These are phyloP conservation scores for Frieseomelitta varia DNA, from an alignment of 1,140 invertebrate genomes.

Conservation along the genomic window DNA sequence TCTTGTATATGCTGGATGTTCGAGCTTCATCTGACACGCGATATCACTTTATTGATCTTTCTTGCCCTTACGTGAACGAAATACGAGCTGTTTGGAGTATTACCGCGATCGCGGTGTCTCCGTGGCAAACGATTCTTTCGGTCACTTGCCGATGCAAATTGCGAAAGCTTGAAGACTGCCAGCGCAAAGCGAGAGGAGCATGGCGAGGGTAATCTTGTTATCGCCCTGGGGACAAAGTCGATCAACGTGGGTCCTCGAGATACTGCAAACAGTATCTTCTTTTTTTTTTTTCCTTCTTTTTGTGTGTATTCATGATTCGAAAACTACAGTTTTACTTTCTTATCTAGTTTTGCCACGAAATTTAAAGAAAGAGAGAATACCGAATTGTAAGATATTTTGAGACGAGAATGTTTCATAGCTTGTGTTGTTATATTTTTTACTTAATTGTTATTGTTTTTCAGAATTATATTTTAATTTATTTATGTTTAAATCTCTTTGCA, in stretches of 20 bases:
- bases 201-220: background rate
- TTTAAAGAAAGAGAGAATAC: background rate
- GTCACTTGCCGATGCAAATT: background rate
- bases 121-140: background rate
- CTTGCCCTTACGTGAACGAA: background rate
- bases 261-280: background rate
- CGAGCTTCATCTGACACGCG: slow-evolving; percentile 32
- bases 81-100: background rate
- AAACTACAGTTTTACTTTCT: background rate
- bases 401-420: too few relatives aligned
- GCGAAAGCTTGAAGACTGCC: too few relatives aligned
- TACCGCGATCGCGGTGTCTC: background rate
- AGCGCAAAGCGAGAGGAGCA: too few relatives aligned
- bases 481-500: background rate
- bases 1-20: slow-evolving; percentile 35
- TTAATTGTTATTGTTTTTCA: too few relatives aligned
- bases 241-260: background rate
- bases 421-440: too few relatives aligned
- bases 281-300: background rate
- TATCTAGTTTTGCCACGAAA: background rate
- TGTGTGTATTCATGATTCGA: background rate
- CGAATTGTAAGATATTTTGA: too few relatives aligned
- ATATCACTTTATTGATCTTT: background rate
- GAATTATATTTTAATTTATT: background rate
- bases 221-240: background rate